Evolutionary conservation across 23 tunicate genomes (phyloP).

Genomic region (Botrylloides violaceus): DNA sequence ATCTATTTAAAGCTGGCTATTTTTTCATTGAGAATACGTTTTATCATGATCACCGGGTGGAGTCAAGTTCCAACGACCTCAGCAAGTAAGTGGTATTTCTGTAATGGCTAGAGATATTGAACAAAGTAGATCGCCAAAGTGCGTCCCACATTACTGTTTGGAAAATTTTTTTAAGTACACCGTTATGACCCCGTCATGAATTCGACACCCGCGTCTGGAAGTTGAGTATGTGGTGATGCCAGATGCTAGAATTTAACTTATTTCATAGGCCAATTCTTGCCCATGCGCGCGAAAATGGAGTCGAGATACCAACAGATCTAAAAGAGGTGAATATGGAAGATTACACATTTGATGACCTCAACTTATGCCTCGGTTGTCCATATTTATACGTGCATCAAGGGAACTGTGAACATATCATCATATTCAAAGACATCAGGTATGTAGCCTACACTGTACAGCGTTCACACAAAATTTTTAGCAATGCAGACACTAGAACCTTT

Average conservation of each 20-base stretch:
- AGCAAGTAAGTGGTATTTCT: slow-evolving; percentile 36
- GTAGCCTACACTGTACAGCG: background rate
- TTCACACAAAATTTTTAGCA: background rate
- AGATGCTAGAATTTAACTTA: too few species aligned
- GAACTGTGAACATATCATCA: slow-evolving; percentile 76
- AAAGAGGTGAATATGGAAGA: slow-evolving; percentile 37
- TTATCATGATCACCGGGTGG: slow-evolving; percentile 52
- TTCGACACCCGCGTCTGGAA: too few species aligned
- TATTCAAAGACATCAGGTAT: slow-evolving; percentile 74
- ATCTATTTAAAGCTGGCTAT: slow-evolving; percentile 42
- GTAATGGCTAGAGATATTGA: background rate
- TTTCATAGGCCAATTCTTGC: slow-evolving; percentile 27
- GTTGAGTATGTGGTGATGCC: too few species aligned
- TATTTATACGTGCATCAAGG: slow-evolving; percentile 78
- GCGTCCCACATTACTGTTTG: too few species aligned
- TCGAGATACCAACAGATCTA: slow-evolving; percentile 38
- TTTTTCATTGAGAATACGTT: slow-evolving; percentile 78
- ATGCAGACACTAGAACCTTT: background rate
- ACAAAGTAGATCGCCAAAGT: background rate
- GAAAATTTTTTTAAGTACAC: too few species aligned
- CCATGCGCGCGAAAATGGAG: slow-evolving; percentile 30
- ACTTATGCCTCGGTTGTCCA: slow-evolving; percentile 64
- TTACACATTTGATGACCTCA: slow-evolving; percentile 60
- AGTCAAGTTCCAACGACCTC: slow-evolving; percentile 33
- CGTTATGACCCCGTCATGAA: too few species aligned